Evolutionary conservation across 2,113 vertebrate genomes (phyloP), one percentile per base, ranked within the genome.

Genomic region (Sander vitreus): DNA sequence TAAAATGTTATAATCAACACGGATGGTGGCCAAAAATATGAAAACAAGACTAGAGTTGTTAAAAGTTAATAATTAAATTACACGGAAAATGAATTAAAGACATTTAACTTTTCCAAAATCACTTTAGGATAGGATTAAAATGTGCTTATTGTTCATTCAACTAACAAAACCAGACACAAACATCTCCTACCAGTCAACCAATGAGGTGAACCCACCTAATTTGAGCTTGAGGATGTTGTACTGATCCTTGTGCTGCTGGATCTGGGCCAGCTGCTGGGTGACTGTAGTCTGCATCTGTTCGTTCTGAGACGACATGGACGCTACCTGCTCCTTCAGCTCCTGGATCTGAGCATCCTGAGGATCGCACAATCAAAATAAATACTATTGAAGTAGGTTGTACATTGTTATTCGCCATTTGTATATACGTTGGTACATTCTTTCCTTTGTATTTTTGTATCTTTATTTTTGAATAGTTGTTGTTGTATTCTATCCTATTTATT

Each of bases 191-290:
- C 16, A 10, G 73, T 55, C 27, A 18, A 43, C 11, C 7, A 8
- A 6, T 19, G 27, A 50, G 14, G 23, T 21, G 53, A 76, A 75
- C 85, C 9, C 92, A 99, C 98, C 98, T 81, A 99, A 89, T 83
- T 98, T 99, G 10, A 99, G 94, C 93, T 99, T 99, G 63, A 99
- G 97, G 86, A 99, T 96, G 91, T 99, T 99, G 85, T 99, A 99
- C 39, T 99, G 98, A 91, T 99, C 98, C 87, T 98, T 99, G 76
- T 99, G 98, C 89, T 99, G 98, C 64, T 98, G 98, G 89, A 99
- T 99, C 95, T 99, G 98, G 0, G 96, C 95, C 7, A 95, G 89
- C 81, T 99, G 98, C 84, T 99, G 97, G 0, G 96, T 95, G 73
- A 97, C 76, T 3, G 97, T 96, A 6, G 89, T 86, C 87, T 98